Base-by-base conservation (phyloP, 1,140 invertebrate genomes). In the Macrobrachium nipponense region DNA sequence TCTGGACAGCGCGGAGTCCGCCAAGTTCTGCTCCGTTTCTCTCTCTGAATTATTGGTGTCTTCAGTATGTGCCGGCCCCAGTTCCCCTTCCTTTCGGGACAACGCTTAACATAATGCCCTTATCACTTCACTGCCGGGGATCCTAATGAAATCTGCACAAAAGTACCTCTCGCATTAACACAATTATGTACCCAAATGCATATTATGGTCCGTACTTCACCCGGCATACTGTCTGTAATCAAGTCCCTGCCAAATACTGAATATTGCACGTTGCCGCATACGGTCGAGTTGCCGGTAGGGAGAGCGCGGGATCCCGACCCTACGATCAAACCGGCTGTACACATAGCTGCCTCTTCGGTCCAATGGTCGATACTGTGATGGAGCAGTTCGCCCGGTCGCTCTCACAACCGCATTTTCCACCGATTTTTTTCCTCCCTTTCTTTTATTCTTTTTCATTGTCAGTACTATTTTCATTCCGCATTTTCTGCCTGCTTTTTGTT, bases 311-410 rank as follows among this genome's bases (percentile, higher is more conserved):
- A 27, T 70, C 36, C 20, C 68, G 68, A 70, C 68, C 68, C 5
- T 70, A 70, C 23, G 20, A 27, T 23, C 68, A 27, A 43, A 43
- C 23, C 14, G 5, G 68, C 5, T 23, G 68, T 27, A 43, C 68
- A 70, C 68, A 70, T 70, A 43, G 68, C 68, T 27, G 68, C 23
- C 36, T 70, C 68, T 43, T 70, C 15, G 68, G 20, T 43, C 68
- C 23, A 70, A 43, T 70, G 68, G 68, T 70, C 68, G 68, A 70
- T 70, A 70, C 68, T 43, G 68, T 70, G 68, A 70, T 27, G 68
- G 68, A 27, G 68, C 23, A 70, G 68, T 70, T 70, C 68, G 23
- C n/a, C 15, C 68, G 68, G 23, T 12, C n/a, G 23, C 68, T 43
- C 68, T 70, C n/a, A 23, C 68, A 15, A 12, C 68, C 68, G 14